phyloP scores from a whole-genome alignment of 2,888 invertebrate species.

The Philereme vetulata region DNA sequence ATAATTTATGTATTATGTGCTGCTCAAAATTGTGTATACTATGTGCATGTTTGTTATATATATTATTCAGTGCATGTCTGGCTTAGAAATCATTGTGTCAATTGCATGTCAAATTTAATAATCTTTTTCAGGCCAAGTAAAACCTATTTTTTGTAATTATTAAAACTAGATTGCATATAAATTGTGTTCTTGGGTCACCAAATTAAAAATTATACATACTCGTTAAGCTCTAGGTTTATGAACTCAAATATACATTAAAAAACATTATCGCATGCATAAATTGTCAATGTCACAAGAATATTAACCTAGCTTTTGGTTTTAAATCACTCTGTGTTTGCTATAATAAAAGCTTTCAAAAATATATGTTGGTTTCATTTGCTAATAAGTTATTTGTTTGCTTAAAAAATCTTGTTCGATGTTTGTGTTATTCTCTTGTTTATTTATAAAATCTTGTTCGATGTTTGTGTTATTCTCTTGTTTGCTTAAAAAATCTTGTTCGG shows the following conservation, averaged over 20 bases:
- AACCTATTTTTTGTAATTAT: too few relatives aligned
- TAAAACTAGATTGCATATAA: too few relatives aligned
- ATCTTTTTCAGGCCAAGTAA: background rate
- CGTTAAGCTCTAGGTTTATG: background rate
- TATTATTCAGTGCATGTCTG: background rate
- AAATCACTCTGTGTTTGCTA: slow-evolving; percentile 50
- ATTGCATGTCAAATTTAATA: background rate
- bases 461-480: too few relatives aligned
- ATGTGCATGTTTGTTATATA: background rate
- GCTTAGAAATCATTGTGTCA: background rate
- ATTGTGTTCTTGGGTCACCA: too few relatives aligned
- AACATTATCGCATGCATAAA: slow-evolving; percentile 12
- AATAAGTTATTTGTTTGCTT: background rate
- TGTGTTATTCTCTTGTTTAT: too few relatives aligned
- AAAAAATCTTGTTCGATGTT: too few relatives aligned
- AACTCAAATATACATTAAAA: slow-evolving; percentile 8
- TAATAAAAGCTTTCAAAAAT: slow-evolving; percentile 53
- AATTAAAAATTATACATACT: too few relatives aligned
- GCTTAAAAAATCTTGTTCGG: too few relatives aligned
- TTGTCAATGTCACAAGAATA: slow-evolving; percentile 39
- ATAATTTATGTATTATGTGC: slow-evolving; percentile 4
- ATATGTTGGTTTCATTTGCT: slow-evolving; percentile 27
- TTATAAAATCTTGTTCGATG: too few relatives aligned
- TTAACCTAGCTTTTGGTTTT: slow-evolving; percentile 42
- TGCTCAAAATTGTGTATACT: slow-evolving; percentile 1